These are phyloP conservation scores for Temnothorax unifasciatus DNA, from an alignment of 2,888 invertebrate species.

Conservation along the genomic window DNA sequence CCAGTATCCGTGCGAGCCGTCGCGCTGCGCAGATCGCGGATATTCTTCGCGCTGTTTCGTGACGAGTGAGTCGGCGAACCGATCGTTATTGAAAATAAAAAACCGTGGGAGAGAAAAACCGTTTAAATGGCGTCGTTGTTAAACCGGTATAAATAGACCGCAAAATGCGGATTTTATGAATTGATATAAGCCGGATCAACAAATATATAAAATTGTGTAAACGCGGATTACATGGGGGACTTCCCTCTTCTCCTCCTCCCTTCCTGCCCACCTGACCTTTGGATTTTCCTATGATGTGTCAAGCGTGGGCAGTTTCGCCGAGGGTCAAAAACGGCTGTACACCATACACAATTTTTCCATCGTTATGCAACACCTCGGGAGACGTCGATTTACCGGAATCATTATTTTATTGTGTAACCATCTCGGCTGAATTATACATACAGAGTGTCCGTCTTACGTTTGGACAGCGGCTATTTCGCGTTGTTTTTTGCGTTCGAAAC, in stretches of 20 bases:
- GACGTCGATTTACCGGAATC: conserved; percentile 17
- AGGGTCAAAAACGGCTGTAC: not conserved
- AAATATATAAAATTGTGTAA: not conserved
- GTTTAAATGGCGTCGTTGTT: not conserved
- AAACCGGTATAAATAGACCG: not conserved
- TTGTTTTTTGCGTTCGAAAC: not conserved
- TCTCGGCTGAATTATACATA: conserved; percentile 15
- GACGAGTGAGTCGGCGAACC: not conserved
- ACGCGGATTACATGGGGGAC: not conserved
- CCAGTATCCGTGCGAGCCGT: not conserved
- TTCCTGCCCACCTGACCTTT: not conserved
- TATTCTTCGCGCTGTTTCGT: not conserved
- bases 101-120: not conserved
- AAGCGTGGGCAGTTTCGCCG: too few species aligned
- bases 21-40: conserved; percentile 6
- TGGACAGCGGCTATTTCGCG: not conserved
- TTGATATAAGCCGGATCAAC: not conserved
- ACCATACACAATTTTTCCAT: not conserved
- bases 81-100: not conserved
- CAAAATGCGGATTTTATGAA: not conserved
- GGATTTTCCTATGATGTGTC: not conserved
- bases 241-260: not conserved
- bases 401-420: conserved; percentile 23
- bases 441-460: not conserved
- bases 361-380: not conserved